Evolutionary conservation across 2,113 vertebrate genomes (phyloP).

Genomic region (Phyllostomus hastatus): DNA sequence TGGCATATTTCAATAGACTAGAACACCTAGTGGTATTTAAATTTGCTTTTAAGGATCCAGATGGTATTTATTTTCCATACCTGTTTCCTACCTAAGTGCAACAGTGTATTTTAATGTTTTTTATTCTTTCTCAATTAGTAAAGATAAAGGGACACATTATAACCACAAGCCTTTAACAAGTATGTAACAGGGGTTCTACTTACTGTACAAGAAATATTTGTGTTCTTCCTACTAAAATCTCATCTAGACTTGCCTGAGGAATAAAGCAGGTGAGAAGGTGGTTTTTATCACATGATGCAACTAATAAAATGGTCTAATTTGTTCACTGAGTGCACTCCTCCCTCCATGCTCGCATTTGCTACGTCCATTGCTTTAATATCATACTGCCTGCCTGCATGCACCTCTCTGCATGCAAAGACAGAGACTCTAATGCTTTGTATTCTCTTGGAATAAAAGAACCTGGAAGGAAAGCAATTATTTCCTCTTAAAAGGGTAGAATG

Average conservation of each 20-base stretch:
- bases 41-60: conserved; percentile 8
- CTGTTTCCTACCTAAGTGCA: neutral
- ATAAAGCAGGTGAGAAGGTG: neutral
- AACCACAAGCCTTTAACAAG: neutral
- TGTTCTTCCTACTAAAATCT: conserved; percentile 10
- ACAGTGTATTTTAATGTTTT: neutral
- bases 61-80: conserved; percentile 20
- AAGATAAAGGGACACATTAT: conserved; percentile 16
- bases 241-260: neutral
- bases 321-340: neutral
- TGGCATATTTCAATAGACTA: conserved; percentile 39
- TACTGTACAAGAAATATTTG: neutral
- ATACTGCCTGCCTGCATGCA: neutral
- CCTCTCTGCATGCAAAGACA: neutral
- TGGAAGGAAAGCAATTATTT: neutral
- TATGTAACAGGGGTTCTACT: neutral
- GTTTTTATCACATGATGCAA: neutral
- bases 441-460: conserved; percentile 36
- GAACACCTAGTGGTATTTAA: conserved; percentile 12
- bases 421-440: neutral
- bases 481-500: neutral
- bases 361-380: neutral
- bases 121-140: conserved; percentile 21
- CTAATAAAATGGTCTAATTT: neutral
- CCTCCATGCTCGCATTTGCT: neutral